Base-by-base conservation (phyloP, 2,888 invertebrate species). In the Baronia brevicornis region DNA sequence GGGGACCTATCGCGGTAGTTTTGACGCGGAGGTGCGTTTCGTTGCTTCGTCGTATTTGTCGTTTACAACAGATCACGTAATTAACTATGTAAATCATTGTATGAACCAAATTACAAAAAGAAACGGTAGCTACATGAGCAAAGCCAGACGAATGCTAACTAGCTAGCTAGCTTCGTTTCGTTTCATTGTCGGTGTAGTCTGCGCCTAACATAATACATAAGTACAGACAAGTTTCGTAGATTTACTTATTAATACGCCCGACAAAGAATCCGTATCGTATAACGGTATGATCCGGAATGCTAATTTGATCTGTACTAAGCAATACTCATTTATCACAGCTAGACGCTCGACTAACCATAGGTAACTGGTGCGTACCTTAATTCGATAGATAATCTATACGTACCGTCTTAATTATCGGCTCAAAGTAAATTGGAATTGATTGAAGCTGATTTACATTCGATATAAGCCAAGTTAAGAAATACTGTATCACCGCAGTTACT, bases 191-290 rank as follows among this genome's bases (percentile, higher is more conserved):
- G n/a, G n/a, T n/a, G n/a, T n/a, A n/a, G n/a, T n/a, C n/a, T n/a
- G n/a, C n/a, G n/a, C 65, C 69, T 67, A 69, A n/a, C n/a, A n/a
- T n/a, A n/a, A n/a, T n/a, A n/a, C 35, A 49, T 53, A 69, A 66
- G 46, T 75, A 71, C 64, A 57, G 66, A 68, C 51, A 25, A 44
- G 48, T 46, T 73, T 72, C 62, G 65, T 71, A 71, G 69, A 69
- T 73, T 69, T 71, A 60, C 60, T 70, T 73, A 68, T 71, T 75
- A 73, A 72, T 72, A 73, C 66, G 68, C 60, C 66, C 72, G 72
- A 73, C 68, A 72, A 66, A 64, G 69, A 61, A 70, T 63, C 68
- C 68, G 54, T 61, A 57, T 54, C 54, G 46, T 41, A 3, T 58
- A 58, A 59, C 58, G 62, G 60, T 57, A 61, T 43, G 52, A 39